Conservation (phyloP, 2,888 invertebrate genomes). For the Zygaena filipendulae region DNA sequence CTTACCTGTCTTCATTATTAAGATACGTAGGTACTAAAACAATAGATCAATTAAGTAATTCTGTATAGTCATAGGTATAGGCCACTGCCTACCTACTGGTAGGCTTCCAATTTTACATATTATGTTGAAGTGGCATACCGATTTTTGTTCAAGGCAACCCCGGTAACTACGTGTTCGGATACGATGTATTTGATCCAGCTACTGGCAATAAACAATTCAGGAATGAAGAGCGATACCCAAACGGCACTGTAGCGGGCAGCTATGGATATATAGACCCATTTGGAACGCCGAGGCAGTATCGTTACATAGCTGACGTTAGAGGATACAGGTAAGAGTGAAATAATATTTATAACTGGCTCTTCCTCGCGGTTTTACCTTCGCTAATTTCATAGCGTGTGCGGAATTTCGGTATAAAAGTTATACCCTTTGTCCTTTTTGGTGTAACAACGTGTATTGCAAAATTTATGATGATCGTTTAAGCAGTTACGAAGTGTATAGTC, state of each 20-base stretch:
- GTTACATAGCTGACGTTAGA: conserved; percentile 72
- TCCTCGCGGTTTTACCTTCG: conserved; percentile 1
- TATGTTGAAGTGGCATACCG: too few relatives aligned
- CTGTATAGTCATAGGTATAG: too few relatives aligned
- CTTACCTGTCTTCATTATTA: too few relatives aligned
- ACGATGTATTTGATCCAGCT: conserved; percentile 72
- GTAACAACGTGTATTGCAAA: too few relatives aligned
- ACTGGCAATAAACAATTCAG: conserved; percentile 77
- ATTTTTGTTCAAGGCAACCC: conserved; percentile 39
- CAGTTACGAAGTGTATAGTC: too few relatives aligned
- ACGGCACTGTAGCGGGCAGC: conserved; percentile 78
- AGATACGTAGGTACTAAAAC: too few relatives aligned
- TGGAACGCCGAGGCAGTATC: conserved; percentile 69
- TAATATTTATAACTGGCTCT: background rate
- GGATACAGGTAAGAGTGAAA: conserved; percentile 74
- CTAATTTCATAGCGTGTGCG: conserved; percentile 19
- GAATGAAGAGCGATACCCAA: conserved; percentile 74
- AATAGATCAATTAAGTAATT: too few relatives aligned
- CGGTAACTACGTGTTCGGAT: conserved; percentile 78
- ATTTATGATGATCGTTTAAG: too few relatives aligned
- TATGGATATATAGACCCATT: conserved; percentile 76
- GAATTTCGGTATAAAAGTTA: background rate
- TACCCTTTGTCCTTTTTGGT: too few relatives aligned
- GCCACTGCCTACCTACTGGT: too few relatives aligned
- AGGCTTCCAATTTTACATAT: too few relatives aligned